Base-by-base conservation (phyloP, 2,113 vertebrate genomes). In the Eidolon helvum region DNA sequence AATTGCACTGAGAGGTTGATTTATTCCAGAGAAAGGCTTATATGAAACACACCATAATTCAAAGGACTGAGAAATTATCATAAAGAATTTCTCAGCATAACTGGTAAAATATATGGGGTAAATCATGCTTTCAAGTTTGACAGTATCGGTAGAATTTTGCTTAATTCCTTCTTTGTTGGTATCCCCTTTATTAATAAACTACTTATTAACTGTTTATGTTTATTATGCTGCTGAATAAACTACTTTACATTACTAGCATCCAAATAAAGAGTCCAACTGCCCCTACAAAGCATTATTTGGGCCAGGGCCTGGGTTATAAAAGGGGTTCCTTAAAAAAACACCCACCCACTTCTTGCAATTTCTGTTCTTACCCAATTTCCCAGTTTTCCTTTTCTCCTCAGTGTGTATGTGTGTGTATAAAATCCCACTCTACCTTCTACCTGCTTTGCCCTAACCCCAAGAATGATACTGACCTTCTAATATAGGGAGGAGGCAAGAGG, bases 101-200 rank as follows among this genome's bases (percentile, higher is more conserved):
- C 3, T 61, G n/a, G 26, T 55, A 90, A 95, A 84, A 97, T 22
- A 38, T 4, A 75, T 57, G 22, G 43, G 18, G 11, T 24, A 95
- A 97, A 94, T 61, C 40, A 68, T 71, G 40, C 33, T 91, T 96
- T 97, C n/a, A 82, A 97, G 61, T 91, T 83, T 80, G 35, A 59
- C 14, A 59, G 22, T 50, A 91, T 74, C 61, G 83, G 15, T 26
- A 93, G 50, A 89, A 94, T 28, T 74, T 61, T 55, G 48, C 40
- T 87, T 95, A 87, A 94, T 90, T 91, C 72, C 19, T 38, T 97
- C 59, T 18, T 82, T 91, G 11, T 80, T 66, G 35, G 19, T 43
- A 84, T 63, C 65, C 2, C 9, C 66, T 88, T 94, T 87, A 80
- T 90, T 93, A 96, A 91, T 74, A 79, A 96, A 78, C 35, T 68